These are phyloP conservation scores for Salvelinus sp. DNA, from an alignment of 2,113 vertebrate genomes.

Conservation along the genomic window DNA sequence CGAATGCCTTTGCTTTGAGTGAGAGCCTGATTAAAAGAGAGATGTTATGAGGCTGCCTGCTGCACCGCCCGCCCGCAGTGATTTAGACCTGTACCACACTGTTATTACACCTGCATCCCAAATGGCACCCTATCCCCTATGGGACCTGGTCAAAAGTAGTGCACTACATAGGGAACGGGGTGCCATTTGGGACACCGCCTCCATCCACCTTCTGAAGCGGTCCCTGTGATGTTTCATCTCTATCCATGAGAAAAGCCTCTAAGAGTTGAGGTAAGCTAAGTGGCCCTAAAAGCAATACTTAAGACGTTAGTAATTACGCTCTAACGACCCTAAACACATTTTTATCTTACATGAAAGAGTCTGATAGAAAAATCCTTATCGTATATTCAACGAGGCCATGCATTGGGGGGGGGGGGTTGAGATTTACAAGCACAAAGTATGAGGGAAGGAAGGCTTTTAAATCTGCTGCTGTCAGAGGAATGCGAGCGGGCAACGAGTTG, in stretches of 20 bases:
- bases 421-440: constrained; percentile 11
- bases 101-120: constrained; percentile 55
- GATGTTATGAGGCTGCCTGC: constrained; percentile 50
- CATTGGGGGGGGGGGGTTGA: constrained; percentile 18
- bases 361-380: constrained; percentile 41
- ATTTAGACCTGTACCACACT: constrained; percentile 52
- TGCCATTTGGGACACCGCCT: neutral
- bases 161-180: no score
- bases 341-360: constrained; percentile 56
- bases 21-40: constrained; percentile 69
- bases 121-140: no score
- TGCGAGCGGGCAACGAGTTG: constrained; percentile 18
- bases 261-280: constrained; percentile 62
- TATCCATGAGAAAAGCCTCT: constrained; percentile 57
- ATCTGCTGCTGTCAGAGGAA: constrained; percentile 47
- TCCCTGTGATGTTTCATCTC: constrained; percentile 53
- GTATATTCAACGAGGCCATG: constrained; percentile 40
- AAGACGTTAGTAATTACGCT: constrained; percentile 68
- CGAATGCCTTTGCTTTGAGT: constrained; percentile 51
- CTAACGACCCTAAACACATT: constrained; percentile 66
- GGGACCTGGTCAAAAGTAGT: no score
- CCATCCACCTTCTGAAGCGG: constrained; percentile 47
- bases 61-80: constrained; percentile 36
- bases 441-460: constrained; percentile 26
- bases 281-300: constrained; percentile 62